Percentiles rank a stretch among this genome's conserved stretches.
phyloP scores from a whole-genome alignment of 2,113 vertebrate genomes.

The Crocuta crocuta region DNA sequence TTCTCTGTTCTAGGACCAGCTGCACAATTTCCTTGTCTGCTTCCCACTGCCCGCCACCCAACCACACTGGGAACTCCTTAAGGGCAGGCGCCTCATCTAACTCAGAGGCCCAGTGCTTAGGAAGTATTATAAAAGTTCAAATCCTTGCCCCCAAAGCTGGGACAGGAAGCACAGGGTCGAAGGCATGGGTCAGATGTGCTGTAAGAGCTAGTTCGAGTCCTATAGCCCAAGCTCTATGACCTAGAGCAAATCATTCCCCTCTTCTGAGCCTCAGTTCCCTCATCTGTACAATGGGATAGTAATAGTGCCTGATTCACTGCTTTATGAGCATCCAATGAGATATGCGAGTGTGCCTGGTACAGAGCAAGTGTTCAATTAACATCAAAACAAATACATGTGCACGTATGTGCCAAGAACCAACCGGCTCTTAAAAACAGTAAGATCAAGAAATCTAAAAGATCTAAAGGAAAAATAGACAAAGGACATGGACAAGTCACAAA shows the following conservation, averaged over 20 bases:
- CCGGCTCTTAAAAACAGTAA: not conserved
- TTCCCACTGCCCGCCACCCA: not conserved
- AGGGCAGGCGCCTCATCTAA: not conserved
- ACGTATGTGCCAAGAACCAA: not conserved
- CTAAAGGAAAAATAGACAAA: slow-evolving; percentile 54
- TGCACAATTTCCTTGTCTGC: not conserved
- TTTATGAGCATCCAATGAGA: not conserved
- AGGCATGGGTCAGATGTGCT: not conserved
- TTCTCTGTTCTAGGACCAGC: not conserved
- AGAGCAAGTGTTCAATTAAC: not conserved
- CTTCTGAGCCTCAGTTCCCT: not conserved
- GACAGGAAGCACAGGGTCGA: not conserved
- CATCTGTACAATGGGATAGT: not conserved
- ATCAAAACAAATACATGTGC: not conserved
- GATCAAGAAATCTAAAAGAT: slow-evolving; percentile 33
- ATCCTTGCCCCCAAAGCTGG: not conserved
- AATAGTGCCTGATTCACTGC: not conserved
- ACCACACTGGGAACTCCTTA: not conserved
- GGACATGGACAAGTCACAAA: slow-evolving; percentile 74
- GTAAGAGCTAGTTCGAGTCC: not conserved
- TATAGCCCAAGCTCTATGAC: not conserved
- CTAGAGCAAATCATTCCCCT: not conserved
- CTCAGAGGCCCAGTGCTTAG: not conserved
- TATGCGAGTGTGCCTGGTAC: not conserved
- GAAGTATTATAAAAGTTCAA: not conserved